These are phyloP conservation scores for Montipora sp. DNA, from an alignment of 64 coral and sea anemone species.

Conservation along the genomic window DNA sequence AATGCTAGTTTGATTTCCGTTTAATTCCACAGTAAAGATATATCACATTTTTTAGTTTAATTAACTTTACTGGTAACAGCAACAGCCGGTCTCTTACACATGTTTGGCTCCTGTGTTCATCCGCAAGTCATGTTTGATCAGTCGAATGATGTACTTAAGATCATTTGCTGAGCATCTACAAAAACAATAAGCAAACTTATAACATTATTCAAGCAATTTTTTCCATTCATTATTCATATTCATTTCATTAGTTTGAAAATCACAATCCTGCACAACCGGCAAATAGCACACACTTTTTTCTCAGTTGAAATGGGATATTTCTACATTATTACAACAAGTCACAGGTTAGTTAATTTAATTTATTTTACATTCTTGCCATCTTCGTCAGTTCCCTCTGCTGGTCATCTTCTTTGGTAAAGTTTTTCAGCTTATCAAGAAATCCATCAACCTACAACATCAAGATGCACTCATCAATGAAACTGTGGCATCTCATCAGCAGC, in stretches of 20 bases:
- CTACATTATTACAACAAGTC: no score
- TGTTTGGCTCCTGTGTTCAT: slow-evolving; percentile 98
- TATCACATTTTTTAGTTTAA: no score
- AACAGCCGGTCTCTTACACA: slow-evolving; percentile 66
- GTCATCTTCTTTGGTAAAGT: slow-evolving; percentile 81
- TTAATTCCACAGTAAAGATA: no score
- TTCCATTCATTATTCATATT: no score
- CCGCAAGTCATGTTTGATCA: slow-evolving; percentile 97
- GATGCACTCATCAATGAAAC: not conserved
- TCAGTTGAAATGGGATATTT: no score
- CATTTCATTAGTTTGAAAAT: no score
- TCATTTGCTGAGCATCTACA: slow-evolving; percentile 89
- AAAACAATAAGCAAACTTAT: not conserved
- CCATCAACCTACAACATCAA: slow-evolving; percentile 68
- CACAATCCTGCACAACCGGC: no score
- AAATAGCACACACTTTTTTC: no score
- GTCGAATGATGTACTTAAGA: slow-evolving; percentile 89
- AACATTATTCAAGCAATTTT: no score
- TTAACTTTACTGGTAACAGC: not conserved
- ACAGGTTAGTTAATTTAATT: not conserved
- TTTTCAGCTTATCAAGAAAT: slow-evolving; percentile 85
- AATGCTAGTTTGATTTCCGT: no score
- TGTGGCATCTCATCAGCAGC: not conserved
- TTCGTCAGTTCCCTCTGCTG: slow-evolving; percentile 82
- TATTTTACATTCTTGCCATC: slow-evolving; percentile 43